Base-by-base conservation (phyloP, 2,888 invertebrate genomes). In the Chrysolina haemoptera region DNA sequence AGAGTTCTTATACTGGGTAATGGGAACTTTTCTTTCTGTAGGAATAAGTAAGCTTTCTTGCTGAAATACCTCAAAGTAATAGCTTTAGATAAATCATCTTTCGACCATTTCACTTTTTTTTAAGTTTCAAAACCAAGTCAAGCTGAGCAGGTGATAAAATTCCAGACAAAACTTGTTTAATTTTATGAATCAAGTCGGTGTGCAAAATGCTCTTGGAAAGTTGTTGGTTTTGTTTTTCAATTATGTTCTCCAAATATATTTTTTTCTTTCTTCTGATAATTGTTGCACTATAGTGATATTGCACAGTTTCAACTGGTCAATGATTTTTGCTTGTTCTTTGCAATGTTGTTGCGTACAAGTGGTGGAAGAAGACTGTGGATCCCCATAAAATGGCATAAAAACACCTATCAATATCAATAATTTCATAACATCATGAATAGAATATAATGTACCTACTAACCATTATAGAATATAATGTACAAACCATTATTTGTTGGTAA, bases 1-100 rank as follows among this genome's bases (percentile, higher is more conserved):
- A 83, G 63, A 35, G 81, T 69, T n/a, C 75, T 73, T 27, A 76
- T 65, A 43, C 71, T 76, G 35, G 82, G 80, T 41, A 81, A 70
- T 11, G 80, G 80, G 74, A 77, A 81, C 27, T 67, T 72, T 75
- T 62, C 27, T 67, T 72, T 75, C 63, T 35, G 27, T 8, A 80
- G 59, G 73, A 75, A 80, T 11, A 75, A 50, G 67, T 81, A 81
- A 12, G 64, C 46, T 22, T 67, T 65, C 70, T 78, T 78, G 40
- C 78, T 77, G 22, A 78, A 78, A 68, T 80, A 79, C 55, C 76
- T 62, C 14, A 81, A 16, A 27, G 79, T 71, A 62, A 80, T 78
- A 40, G 81, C 79, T 40, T 59, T 73, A 11, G 73, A 76, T n/a
- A 78, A 65, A 41, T 79, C 77, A 11, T 77, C 77, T 35, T 27